A percentile compares a stretch with the other conserved stretches of the same genome.
Conservation (phyloP, 1,140 invertebrate genomes). For the Holcopasites calliopsidis region DNA sequence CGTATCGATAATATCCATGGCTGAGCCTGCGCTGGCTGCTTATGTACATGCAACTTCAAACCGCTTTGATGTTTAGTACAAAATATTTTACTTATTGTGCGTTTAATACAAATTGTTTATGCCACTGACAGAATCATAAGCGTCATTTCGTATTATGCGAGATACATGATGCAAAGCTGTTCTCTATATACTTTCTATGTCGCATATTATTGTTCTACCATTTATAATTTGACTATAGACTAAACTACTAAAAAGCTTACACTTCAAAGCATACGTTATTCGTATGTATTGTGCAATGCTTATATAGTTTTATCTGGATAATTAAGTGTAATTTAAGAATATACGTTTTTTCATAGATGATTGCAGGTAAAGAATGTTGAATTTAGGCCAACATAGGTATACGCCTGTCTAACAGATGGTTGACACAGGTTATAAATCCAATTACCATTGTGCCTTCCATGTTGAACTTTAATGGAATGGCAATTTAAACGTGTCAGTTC, state of each 20-base stretch:
- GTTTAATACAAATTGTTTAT: not conserved
- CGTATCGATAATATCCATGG: slow-evolving; percentile 5
- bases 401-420: slow-evolving; percentile 12
- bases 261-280: too few relatives aligned
- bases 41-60: slow-evolving; percentile 36
- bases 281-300: too few relatives aligned
- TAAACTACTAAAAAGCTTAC: not conserved
- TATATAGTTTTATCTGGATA: too few relatives aligned
- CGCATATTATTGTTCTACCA: not conserved
- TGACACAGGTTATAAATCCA: slow-evolving; percentile 2
- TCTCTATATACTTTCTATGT: not conserved
- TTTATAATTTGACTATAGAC: not conserved
- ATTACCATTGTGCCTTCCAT: not conserved
- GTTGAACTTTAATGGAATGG: not conserved
- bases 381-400: not conserved
- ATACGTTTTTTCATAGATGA: too few relatives aligned
- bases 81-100: slow-evolving; percentile 7
- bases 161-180: slow-evolving; percentile 36
- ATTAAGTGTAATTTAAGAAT: too few relatives aligned
- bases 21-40: slow-evolving; percentile 14
- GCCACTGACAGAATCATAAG: slow-evolving; percentile 3
- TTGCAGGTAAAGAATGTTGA: not conserved
- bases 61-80: slow-evolving; percentile 26
- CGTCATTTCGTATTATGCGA: not conserved
- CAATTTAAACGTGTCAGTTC: not conserved